phyloP scores from a whole-genome alignment of 1,140 invertebrate genomes.

The Halyomorpha halys region DNA sequence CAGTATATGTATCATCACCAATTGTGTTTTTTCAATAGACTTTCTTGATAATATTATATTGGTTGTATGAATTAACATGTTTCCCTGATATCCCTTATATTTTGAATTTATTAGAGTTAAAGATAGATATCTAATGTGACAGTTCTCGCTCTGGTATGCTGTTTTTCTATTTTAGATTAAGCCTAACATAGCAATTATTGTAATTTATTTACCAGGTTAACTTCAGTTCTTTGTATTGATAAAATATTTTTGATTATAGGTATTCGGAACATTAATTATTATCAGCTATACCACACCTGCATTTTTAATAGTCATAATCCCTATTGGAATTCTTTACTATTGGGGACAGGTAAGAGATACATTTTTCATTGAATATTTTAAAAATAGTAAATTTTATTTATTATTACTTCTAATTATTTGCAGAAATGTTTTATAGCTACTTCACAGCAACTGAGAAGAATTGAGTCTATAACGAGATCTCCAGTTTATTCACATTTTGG shows the following conservation, averaged over 20 bases:
- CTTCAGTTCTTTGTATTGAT: no score
- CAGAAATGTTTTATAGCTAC: constrained; percentile 51
- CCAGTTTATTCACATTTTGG: constrained; percentile 60
- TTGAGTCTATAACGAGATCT: constrained; percentile 52
- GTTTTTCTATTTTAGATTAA: no score
- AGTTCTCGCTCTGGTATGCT: no score
- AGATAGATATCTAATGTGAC: no score
- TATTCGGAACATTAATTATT: constrained; percentile 40
- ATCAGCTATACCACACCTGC: constrained; percentile 45
- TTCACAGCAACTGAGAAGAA: constrained; percentile 51
- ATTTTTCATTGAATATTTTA: background rate
- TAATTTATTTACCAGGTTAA: no score
- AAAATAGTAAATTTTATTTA: background rate
- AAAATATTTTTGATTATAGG: constrained; percentile 30
- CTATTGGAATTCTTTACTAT: constrained; percentile 44
- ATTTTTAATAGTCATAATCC: constrained; percentile 42
- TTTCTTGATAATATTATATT: no score
- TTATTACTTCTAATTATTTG: constrained; percentile 11
- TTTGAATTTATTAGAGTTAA: no score
- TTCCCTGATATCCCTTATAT: no score
- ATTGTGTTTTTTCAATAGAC: no score
- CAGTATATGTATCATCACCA: no score
- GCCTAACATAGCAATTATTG: no score
- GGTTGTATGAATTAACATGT: no score
- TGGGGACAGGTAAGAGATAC: constrained; percentile 42